Conservation (phyloP, 64 coral and sea anemone species). For the Pocillopora damicornis region DNA sequence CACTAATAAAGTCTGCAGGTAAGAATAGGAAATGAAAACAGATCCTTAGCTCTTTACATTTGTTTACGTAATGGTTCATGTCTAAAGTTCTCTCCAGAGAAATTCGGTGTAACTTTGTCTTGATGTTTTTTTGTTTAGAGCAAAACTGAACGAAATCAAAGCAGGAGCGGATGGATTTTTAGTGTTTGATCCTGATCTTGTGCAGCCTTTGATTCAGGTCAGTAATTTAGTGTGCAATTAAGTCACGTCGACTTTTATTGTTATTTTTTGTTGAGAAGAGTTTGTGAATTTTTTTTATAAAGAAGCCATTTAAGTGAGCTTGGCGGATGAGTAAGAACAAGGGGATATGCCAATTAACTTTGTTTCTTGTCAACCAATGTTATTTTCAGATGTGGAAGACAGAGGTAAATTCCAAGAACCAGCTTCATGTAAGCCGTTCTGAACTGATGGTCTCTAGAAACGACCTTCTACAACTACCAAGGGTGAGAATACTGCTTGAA, state of each 20-base stretch:
- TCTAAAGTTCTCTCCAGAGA: neutral
- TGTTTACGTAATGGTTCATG: neutral
- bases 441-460: slow-evolving; percentile 57
- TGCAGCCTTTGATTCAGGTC: slow-evolving; percentile 57
- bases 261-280: too few relatives aligned
- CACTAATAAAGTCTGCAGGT: slow-evolving; percentile 66
- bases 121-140: slow-evolving; percentile 9
- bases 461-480: slow-evolving; percentile 61
- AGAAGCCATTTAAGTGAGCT: too few relatives aligned
- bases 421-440: slow-evolving; percentile 58
- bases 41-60: too few relatives aligned
- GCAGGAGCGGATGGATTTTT: slow-evolving; percentile 83
- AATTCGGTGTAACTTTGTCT: too few relatives aligned
- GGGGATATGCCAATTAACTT: too few relatives aligned
- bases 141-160: slow-evolving; percentile 70
- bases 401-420: slow-evolving; percentile 47
- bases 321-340: too few relatives aligned
- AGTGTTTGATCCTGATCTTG: slow-evolving; percentile 74
- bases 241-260: too few relatives aligned
- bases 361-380: neutral
- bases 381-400: slow-evolving; percentile 58
- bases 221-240: neutral
- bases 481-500: slow-evolving; percentile 4
- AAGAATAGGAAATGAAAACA: neutral
- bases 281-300: too few relatives aligned